A percentile compares a stretch with the other conserved stretches of the same genome.
phyloP scores from a whole-genome alignment of 2,888 invertebrate genomes.

The Candidula unifasciata region DNA sequence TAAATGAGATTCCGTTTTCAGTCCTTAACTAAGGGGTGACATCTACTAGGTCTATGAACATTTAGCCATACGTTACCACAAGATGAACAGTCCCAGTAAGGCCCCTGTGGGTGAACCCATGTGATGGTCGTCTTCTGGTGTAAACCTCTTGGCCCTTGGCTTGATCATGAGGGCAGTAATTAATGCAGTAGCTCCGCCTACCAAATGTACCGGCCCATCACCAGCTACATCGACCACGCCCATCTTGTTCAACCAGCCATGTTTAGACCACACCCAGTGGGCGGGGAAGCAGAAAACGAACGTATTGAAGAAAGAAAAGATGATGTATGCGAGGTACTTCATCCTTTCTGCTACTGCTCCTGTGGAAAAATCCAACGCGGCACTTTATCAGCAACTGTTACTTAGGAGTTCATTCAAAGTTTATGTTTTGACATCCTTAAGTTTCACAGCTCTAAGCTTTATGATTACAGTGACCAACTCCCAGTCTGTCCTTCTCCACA shows the following conservation, averaged over 20 bases:
- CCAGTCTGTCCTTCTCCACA: too few relatives aligned
- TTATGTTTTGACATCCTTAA: too few relatives aligned
- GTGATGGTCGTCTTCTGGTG: slow-evolving; percentile 57
- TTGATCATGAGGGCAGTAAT: slow-evolving; percentile 71
- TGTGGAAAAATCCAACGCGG: slow-evolving; percentile 6
- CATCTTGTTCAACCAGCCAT: slow-evolving; percentile 86
- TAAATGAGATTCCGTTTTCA: not conserved
- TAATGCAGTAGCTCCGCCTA: slow-evolving; percentile 72
- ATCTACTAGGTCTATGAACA: not conserved
- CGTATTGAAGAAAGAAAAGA: slow-evolving; percentile 71
- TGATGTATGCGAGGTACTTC: slow-evolving; percentile 67
- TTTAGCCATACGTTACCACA: slow-evolving; percentile 59
- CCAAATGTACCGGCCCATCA: slow-evolving; percentile 75
- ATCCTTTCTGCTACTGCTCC: slow-evolving; percentile 72
- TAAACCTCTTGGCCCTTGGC: slow-evolving; percentile 70
- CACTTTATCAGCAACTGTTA: not conserved
- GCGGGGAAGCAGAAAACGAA: slow-evolving; percentile 75
- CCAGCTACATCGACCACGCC: slow-evolving; percentile 93
- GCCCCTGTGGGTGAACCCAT: slow-evolving; percentile 61
- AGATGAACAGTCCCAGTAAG: slow-evolving; percentile 69
- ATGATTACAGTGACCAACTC: too few relatives aligned
- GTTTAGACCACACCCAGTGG: slow-evolving; percentile 77
- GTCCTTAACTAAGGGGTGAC: not conserved
- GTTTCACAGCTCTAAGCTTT: too few relatives aligned
- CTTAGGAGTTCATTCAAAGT: too few relatives aligned